Evolutionary conservation across 2,113 vertebrate genomes (phyloP).

Genomic region (Turdus rufiventris): DNA sequence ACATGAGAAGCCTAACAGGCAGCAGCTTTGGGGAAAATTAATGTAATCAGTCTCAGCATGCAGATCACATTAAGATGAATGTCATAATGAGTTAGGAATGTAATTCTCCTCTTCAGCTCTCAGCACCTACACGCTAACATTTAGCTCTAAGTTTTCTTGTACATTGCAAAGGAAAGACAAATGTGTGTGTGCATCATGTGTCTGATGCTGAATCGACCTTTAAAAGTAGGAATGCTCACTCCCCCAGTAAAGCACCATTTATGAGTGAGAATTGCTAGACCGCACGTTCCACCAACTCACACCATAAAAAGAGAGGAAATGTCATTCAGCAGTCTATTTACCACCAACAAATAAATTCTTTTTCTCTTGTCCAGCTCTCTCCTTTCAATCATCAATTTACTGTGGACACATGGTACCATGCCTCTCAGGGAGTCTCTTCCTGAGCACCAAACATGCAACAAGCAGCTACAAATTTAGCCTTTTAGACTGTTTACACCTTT

Average conservation of each 20-base stretch:
- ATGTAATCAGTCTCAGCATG: background rate
- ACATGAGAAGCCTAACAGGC: background rate
- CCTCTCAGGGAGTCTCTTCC: background rate
- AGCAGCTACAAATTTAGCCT: background rate
- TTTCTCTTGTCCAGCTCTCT: background rate
- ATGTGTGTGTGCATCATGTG: rapidly evolving
- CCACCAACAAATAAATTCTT: background rate
- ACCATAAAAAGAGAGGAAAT: background rate
- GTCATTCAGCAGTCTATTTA: background rate
- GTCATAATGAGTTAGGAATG: background rate
- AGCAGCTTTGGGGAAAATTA: background rate
- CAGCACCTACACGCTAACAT: background rate
- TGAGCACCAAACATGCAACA: background rate
- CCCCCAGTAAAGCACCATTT: background rate
- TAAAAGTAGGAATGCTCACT: background rate
- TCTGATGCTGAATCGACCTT: background rate
- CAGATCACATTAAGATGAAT: background rate
- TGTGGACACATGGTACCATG: background rate
- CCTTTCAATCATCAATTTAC: background rate
- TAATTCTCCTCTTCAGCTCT: background rate
- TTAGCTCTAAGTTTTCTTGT: background rate
- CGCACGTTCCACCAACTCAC: background rate
- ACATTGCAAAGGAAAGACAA: background rate
- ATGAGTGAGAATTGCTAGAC: background rate
- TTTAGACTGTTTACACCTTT: background rate